These are phyloP conservation scores for Channallabes apus DNA, from an alignment of 2,797 vertebrate species.

Conservation along the genomic window DNA sequence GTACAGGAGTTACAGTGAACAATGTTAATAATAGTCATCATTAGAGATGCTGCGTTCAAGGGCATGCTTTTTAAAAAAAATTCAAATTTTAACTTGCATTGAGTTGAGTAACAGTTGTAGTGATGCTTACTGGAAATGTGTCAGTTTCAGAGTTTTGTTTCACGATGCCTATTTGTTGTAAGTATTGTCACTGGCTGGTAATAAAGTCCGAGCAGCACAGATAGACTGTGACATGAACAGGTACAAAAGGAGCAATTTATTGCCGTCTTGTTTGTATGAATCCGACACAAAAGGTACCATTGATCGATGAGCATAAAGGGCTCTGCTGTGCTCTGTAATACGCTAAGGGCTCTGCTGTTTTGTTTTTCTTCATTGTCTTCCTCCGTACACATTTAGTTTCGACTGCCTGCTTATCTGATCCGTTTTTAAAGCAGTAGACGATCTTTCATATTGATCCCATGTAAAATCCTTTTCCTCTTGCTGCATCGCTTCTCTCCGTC, in stretches of 20 bases:
- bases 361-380: neutral
- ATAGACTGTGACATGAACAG: neutral
- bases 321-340: constrained; percentile 17
- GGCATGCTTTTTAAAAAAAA: neutral
- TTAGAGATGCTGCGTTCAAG: neutral
- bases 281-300: constrained; percentile 19
- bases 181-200: neutral
- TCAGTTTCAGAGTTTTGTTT: neutral
- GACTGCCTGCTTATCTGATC: neutral
- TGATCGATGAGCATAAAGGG: constrained; percentile 30
- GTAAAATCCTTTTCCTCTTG: neutral
- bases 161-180: neutral
- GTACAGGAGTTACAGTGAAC: neutral
- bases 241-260: neutral
- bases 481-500: neutral
- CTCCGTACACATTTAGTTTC: neutral
- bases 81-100: no score
- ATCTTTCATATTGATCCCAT: neutral
- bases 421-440: neutral
- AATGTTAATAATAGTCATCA: neutral
- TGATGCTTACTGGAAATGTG: neutral
- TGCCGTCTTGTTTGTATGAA: constrained; percentile 6
- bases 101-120: no score
- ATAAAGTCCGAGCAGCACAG: neutral
- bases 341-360: neutral